Evolutionary conservation across 2,113 vertebrate genomes (phyloP), one percentile per base, ranked within the genome.

Genomic region (Muntiacus reevesi): DNA sequence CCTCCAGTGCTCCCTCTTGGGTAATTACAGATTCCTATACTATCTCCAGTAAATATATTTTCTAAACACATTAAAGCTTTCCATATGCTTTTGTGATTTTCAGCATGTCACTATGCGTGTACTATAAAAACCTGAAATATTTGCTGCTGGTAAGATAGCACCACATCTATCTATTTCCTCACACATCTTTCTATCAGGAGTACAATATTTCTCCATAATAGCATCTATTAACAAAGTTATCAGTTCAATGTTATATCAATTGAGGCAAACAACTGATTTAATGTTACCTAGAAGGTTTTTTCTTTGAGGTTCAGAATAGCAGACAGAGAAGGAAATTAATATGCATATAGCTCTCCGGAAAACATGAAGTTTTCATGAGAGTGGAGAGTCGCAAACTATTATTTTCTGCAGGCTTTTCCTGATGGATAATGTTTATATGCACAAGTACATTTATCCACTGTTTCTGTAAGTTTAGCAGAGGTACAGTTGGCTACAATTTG

Each of bases 41-140:
- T 71, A 33, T 89, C 96, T 96, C 94, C 16, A 93, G 91, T 64
- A 88, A 78, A 50, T 28, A 16, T 57, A 67, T 88, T 94, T 94
- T 94, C 59, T 95, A 91, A 95, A 55, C 36, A 59, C 89, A 92
- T 57, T 19, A 23, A 94, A 89, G 36, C 12, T 74, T 87, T 88
- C 85, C 64, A 92, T 92, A 76, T 54, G 36, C 23, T 95, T 96
- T 54, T 93, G 82, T 94, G 64, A 86, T 94, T 93, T 95, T 96
- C 47, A 92, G 14, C 87, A 93, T 36, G 54, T 19, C 30, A 5
- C 45, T 28, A 33, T 79, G 15, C 5, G 1, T 91, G 50, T 21
- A 52, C 43, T 87, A 30, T 60, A 59, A 74, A 87, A 90, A 54
- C 67, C 85, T 92, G 33, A 64, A 60, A 25, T 86, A 33, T 81